Conservation (phyloP, 2,113 vertebrate species). For the Rhea pennata region DNA sequence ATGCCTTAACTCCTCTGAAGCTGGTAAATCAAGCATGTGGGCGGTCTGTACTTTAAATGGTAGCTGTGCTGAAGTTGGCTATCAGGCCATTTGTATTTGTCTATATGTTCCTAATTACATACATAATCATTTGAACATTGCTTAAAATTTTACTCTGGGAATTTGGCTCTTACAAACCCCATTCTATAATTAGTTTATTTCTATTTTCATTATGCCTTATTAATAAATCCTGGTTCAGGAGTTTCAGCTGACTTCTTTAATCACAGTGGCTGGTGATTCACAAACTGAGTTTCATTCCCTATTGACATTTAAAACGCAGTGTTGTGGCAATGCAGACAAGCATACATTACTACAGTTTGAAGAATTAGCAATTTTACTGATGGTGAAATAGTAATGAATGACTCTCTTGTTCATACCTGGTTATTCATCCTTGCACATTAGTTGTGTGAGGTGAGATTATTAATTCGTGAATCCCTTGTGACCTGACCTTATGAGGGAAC, state of each 20-base stretch:
- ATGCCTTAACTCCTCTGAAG: neutral
- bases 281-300: slow-evolving; percentile 10
- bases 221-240: slow-evolving; percentile 72
- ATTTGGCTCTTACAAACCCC: slow-evolving; percentile 60
- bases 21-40: neutral
- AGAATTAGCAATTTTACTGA: neutral
- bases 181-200: slow-evolving; percentile 70
- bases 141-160: slow-evolving; percentile 78
- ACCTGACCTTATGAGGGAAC: neutral
- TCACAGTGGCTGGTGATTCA: slow-evolving; percentile 19
- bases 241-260: slow-evolving; percentile 60
- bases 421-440: neutral
- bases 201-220: slow-evolving; percentile 76
- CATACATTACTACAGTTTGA: neutral
- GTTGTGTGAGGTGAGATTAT: neutral
- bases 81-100: neutral
- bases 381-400: neutral
- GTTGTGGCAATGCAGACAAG: neutral
- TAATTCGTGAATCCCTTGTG: neutral
- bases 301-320: neutral
- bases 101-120: slow-evolving; percentile 70
- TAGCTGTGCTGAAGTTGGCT: neutral
- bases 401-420: neutral
- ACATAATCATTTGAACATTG: slow-evolving; percentile 67
- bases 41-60: neutral